A percentile compares a stretch with the other conserved stretches of the same genome.
Evolutionary conservation across 2,113 vertebrate species (phyloP).

Genomic region (Galbula dea): DNA sequence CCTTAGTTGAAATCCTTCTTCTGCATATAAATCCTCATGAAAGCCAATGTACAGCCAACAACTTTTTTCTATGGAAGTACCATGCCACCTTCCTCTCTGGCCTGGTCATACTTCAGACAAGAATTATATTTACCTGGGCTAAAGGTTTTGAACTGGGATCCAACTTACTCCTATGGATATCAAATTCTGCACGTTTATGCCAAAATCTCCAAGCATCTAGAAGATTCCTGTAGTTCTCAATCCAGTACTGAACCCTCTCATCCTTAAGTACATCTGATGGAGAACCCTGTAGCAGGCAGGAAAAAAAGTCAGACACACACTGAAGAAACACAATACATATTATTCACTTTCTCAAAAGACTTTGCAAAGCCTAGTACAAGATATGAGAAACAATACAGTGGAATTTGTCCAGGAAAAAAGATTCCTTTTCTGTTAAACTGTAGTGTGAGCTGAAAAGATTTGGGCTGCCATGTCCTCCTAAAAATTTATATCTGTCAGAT

Average conservation of each 20-base stretch:
- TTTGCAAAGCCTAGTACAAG: neutral
- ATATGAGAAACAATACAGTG: neutral
- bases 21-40: neutral
- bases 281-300: slow-evolving; percentile 80
- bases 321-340: neutral
- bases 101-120: neutral
- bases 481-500: neutral
- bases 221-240: slow-evolving; percentile 96
- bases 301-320: neutral
- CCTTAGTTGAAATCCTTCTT: neutral
- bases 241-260: slow-evolving; percentile 96
- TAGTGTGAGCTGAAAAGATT: neutral
- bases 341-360: neutral
- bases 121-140: slow-evolving; percentile 82
- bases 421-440: neutral
- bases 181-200: slow-evolving; percentile 98
- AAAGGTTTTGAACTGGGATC: slow-evolving; percentile 98
- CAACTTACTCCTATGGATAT: slow-evolving; percentile 95
- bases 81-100: neutral
- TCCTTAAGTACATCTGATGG: slow-evolving; percentile 92
- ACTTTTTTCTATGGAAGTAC: neutral
- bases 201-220: slow-evolving; percentile 98
- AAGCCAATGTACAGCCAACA: neutral
- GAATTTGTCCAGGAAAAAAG: neutral
- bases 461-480: neutral